Evolutionary conservation across 2,113 vertebrate species (phyloP).

Genomic region (Bubo blakistoni): DNA sequence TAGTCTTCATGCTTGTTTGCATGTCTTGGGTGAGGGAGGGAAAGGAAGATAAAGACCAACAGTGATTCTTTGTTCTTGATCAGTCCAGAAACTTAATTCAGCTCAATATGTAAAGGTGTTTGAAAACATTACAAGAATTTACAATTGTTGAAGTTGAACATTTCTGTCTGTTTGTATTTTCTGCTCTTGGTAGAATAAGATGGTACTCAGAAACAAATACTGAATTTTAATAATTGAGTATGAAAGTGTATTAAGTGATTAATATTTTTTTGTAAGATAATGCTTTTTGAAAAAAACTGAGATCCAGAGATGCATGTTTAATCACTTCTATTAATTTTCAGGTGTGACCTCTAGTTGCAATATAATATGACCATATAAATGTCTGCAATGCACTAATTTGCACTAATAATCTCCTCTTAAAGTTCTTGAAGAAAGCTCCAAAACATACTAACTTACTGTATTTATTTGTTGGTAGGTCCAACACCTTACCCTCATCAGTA

Average conservation of each 20-base stretch:
- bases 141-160: neutral
- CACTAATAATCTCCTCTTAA: neutral
- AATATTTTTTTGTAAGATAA: neutral
- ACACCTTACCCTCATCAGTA: conserved; percentile 89
- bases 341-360: neutral
- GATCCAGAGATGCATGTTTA: neutral
- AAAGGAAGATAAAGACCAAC: neutral
- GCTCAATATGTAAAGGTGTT: neutral
- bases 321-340: neutral
- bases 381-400: neutral
- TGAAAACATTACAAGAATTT: neutral
- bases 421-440: neutral
- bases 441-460: neutral
- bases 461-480: conserved; percentile 81
- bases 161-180: neutral
- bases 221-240: neutral
- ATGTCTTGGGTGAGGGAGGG: neutral
- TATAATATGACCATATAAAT: neutral
- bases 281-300: neutral
- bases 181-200: neutral
- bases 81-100: neutral
- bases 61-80: neutral
- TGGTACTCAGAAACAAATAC: neutral
- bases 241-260: neutral
- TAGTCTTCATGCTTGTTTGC: neutral